Evolutionary conservation across 2,113 vertebrate species (phyloP).

Genomic region (Addax nasomaculatus): DNA sequence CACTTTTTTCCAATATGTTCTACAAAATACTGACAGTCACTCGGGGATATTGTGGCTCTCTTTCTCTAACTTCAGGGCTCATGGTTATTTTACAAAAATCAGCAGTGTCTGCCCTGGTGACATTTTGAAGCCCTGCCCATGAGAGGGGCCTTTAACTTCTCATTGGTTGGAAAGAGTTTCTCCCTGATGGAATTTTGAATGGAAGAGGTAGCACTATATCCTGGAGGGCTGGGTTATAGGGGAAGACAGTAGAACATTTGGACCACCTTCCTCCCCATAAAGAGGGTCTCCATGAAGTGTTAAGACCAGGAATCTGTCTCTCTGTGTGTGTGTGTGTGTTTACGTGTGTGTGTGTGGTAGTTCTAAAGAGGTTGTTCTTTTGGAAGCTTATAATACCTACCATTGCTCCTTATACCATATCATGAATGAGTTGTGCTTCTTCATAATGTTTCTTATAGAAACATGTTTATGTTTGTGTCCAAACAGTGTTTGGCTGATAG

Average conservation of each 20-base stretch:
- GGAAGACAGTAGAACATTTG: not conserved
- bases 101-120: not conserved
- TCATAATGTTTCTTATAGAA: not conserved
- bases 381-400: not conserved
- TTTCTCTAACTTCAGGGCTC: not conserved
- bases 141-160: not conserved
- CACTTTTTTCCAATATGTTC: not conserved
- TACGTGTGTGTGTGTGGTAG: not conserved
- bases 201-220: not conserved
- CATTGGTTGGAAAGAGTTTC: not conserved
- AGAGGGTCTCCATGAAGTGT: not conserved
- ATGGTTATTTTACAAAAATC: not conserved
- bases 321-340: not conserved
- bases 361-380: not conserved
- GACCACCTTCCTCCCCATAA: not conserved
- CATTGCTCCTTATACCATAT: not conserved
- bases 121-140: not conserved
- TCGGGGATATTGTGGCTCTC: not conserved
- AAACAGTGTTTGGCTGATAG: not conserved
- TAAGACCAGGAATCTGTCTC: not conserved
- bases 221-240: not conserved
- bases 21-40: not conserved
- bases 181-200: not conserved
- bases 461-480: not conserved
- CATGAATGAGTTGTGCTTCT: not conserved